Percentiles rank a stretch among this genome's conserved stretches.
Evolutionary conservation across 2,888 invertebrate genomes (phyloP).

Genomic region (Epirrhoe alternata): DNA sequence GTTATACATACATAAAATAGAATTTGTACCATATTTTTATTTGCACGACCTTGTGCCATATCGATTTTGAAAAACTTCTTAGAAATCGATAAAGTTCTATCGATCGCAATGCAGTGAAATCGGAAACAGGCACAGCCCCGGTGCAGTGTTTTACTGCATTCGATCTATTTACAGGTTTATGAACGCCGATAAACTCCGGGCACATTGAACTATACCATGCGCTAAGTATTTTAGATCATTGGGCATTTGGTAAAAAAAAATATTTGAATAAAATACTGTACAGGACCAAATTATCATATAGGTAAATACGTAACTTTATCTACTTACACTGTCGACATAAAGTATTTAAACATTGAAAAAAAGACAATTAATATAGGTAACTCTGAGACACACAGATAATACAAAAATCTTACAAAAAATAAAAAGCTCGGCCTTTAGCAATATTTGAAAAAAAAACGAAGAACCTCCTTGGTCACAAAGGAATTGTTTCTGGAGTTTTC

Average conservation of each 20-base stretch:
- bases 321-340: no score
- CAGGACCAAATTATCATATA: no score
- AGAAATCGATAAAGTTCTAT: slow-evolving; percentile 63
- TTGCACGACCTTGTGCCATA: neutral
- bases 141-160: slow-evolving; percentile 76
- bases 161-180: slow-evolving; percentile 81
- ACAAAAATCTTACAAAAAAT: neutral
- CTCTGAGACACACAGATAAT: neutral
- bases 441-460: slow-evolving; percentile 3
- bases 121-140: slow-evolving; percentile 64
- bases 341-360: no score
- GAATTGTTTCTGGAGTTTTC: slow-evolving; percentile 16
- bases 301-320: no score
- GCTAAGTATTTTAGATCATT: slow-evolving; percentile 3
- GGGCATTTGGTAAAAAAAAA: neutral
- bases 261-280: neutral
- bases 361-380: neutral
- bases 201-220: slow-evolving; percentile 61
- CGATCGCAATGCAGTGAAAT: slow-evolving; percentile 73
- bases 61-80: slow-evolving; percentile 29
- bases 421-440: neutral
- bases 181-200: slow-evolving; percentile 70
- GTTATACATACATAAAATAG: neutral
- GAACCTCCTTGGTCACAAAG: slow-evolving; percentile 18
- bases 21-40: neutral